Conservation (phyloP, 2,113 vertebrate genomes). For the Origma solitaria region DNA sequence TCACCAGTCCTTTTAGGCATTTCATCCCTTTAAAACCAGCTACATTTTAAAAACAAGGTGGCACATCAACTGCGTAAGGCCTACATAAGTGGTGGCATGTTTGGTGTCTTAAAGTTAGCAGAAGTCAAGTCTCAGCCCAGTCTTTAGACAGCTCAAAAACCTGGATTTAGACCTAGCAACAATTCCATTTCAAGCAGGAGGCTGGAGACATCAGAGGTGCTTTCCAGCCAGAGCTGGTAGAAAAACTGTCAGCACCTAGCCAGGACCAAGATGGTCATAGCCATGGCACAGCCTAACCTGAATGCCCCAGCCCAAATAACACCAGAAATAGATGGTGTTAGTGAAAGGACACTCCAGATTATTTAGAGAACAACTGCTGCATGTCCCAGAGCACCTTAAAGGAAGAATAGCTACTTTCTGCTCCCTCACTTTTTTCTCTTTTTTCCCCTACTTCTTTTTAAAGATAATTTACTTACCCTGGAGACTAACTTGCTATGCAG, state of each 20-base stretch:
- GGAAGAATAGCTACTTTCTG: not conserved
- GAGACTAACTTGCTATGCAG: not conserved
- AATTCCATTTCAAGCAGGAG: not conserved
- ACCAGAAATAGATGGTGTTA: not conserved
- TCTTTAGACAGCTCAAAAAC: not conserved
- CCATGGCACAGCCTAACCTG: not conserved
- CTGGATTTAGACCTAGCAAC: not conserved
- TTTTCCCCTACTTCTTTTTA: not conserved
- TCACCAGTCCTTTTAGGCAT: not conserved
- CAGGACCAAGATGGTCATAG: not conserved
- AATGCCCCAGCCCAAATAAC: not conserved
- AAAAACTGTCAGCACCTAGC: not conserved
- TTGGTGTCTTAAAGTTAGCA: not conserved
- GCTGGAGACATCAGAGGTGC: not conserved
- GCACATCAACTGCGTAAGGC: not conserved
- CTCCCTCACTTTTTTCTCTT: not conserved
- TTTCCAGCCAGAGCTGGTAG: not conserved
- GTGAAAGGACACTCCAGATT: not conserved
- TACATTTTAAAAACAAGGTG: not conserved
- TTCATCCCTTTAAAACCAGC: not conserved
- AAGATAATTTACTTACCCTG: not conserved
- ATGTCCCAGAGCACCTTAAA: not conserved
- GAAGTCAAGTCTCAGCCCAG: not conserved
- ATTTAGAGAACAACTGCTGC: not conserved
- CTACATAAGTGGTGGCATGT: rapidly evolving